Conservation (phyloP, 1,140 invertebrate genomes). For the Potamilus streckersoni region DNA sequence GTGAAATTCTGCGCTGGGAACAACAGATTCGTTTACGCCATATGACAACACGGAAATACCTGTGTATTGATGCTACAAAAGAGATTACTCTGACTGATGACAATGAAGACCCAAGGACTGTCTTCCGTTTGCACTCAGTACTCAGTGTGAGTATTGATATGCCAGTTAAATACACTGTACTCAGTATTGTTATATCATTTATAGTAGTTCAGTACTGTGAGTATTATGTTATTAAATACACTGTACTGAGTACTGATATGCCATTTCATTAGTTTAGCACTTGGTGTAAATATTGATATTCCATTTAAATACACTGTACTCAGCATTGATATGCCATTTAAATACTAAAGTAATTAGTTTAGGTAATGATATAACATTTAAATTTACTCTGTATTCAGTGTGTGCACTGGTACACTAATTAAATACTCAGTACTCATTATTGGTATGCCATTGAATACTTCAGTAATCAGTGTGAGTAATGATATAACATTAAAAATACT, state of each 20-base stretch:
- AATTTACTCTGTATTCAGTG: conserved; percentile 52
- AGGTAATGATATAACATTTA: no score
- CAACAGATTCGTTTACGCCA: conserved; percentile 66
- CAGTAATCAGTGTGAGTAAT: conserved; percentile 57
- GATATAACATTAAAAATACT: neutral
- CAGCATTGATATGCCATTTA: no score
- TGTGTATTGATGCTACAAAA: conserved; percentile 60
- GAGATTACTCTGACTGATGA: conserved; percentile 62
- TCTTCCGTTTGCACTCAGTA: conserved; percentile 65
- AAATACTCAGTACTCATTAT: neutral
- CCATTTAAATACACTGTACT: no score
- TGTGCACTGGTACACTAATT: conserved; percentile 28
- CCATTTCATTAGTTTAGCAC: neutral
- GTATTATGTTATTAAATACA: conserved; percentile 2
- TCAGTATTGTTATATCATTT: neutral
- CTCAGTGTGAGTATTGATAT: conserved; percentile 50
- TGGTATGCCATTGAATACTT: conserved; percentile 9
- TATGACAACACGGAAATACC: conserved; percentile 66
- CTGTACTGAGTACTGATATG: neutral
- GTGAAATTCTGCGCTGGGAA: conserved; percentile 66
- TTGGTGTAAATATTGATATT: no score
- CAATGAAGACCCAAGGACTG: conserved; percentile 65
- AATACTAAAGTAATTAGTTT: no score
- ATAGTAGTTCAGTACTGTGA: conserved; percentile 1
- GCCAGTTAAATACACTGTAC: neutral